Evolutionary conservation across 2,113 vertebrate species (phyloP).

Genomic region (Otocyon megalotis): DNA sequence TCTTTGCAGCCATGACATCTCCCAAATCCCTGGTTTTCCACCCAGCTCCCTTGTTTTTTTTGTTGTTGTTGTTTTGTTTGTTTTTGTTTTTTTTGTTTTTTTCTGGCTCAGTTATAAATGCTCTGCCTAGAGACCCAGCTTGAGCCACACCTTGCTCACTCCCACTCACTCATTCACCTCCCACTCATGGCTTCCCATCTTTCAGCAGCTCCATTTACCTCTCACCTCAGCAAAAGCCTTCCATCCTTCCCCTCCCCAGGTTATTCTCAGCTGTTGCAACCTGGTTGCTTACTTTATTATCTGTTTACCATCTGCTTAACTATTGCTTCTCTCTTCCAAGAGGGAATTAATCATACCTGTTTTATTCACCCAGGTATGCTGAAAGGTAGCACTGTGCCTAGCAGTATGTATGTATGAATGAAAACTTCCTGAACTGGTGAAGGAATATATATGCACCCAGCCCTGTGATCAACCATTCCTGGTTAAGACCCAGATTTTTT

Average conservation of each 20-base stretch:
- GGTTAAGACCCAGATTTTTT: background rate
- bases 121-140: background rate
- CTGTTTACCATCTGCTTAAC: background rate
- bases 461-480: background rate
- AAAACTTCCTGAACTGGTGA: background rate
- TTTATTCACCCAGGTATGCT: background rate
- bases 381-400: background rate
- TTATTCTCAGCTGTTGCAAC: background rate
- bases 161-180: background rate
- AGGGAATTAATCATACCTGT: background rate
- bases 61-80: background rate
- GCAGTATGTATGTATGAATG: background rate
- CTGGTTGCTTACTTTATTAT: background rate
- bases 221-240: background rate
- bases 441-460: background rate
- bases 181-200: background rate
- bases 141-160: background rate
- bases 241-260: background rate
- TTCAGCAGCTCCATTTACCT: background rate
- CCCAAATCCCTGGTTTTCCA: background rate
- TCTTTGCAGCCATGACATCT: too few species aligned
- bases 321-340: background rate
- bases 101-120: background rate
- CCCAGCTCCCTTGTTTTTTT: background rate
- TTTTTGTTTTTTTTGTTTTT: background rate